Percentiles rank a stretch among this genome's conserved stretches.
These are phyloP conservation scores for Euwallacea similis DNA, from an alignment of 1,140 invertebrate genomes.

Conservation along the genomic window DNA sequence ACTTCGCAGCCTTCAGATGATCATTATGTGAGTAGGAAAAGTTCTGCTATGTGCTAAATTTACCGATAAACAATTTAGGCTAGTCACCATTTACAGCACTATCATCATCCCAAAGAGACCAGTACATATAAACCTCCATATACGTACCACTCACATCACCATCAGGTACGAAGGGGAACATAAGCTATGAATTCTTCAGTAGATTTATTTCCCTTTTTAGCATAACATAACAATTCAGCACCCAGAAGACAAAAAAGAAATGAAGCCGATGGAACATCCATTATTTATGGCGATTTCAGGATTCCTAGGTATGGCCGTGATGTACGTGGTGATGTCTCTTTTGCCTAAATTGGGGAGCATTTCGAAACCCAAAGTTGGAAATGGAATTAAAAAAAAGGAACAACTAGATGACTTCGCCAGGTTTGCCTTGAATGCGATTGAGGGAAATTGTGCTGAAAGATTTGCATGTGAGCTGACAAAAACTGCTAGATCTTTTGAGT, in stretches of 20 bases:
- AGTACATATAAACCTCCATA: slow-evolving; percentile 43
- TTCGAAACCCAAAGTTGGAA: slow-evolving; percentile 37
- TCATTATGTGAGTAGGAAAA: slow-evolving; percentile 11
- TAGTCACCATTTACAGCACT: not conserved
- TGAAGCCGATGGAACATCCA: slow-evolving; percentile 50
- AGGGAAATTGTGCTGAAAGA: slow-evolving; percentile 51
- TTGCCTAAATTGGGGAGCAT: slow-evolving; percentile 52
- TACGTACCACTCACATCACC: slow-evolving; percentile 51
- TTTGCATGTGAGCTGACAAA: slow-evolving; percentile 51
- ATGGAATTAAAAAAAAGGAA: slow-evolving; percentile 40
- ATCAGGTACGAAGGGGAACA: slow-evolving; percentile 44
- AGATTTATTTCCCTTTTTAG: slow-evolving; percentile 35
- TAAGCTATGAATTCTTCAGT: no score
- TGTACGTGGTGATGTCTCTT: slow-evolving; percentile 55
- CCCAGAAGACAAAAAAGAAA: slow-evolving; percentile 39
- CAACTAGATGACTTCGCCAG: slow-evolving; percentile 43
- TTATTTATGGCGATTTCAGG: slow-evolving; percentile 57
- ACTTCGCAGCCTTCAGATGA: slow-evolving; percentile 37
- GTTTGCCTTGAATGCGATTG: slow-evolving; percentile 49
- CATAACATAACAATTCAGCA: slow-evolving; percentile 50
- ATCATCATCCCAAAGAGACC: slow-evolving; percentile 28
- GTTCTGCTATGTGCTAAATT: not conserved
- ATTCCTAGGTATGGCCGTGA: slow-evolving; percentile 56
- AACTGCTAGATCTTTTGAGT: slow-evolving; percentile 46
- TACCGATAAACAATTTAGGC: no score